Percentiles rank a stretch among this genome's conserved stretches.
These are phyloP conservation scores for Empidonax alnorum DNA, from an alignment of 2,113 vertebrate genomes.

Conservation along the genomic window DNA sequence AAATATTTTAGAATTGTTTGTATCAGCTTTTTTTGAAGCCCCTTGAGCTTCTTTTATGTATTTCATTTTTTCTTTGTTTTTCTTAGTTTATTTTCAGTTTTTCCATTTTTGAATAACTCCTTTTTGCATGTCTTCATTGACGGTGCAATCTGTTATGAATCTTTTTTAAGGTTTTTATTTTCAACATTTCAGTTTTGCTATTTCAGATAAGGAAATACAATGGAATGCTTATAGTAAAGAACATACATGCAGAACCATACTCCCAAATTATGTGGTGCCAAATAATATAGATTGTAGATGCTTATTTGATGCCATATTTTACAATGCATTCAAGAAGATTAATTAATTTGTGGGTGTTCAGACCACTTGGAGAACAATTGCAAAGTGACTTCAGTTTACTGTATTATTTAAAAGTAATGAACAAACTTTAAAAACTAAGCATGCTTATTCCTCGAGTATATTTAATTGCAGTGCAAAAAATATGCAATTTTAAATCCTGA, in stretches of 20 bases:
- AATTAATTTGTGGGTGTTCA: neutral
- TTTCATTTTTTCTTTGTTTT: conserved; percentile 52
- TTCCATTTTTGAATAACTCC: neutral
- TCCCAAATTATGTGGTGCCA: neutral
- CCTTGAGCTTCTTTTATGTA: conserved; percentile 67
- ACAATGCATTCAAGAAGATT: neutral
- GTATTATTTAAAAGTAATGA: neutral
- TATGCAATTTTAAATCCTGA: neutral
- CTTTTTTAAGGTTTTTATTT: conserved; percentile 44
- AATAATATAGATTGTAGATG: neutral
- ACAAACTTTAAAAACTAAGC: neutral
- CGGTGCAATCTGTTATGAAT: conserved; percentile 27
- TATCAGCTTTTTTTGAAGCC: conserved; percentile 73
- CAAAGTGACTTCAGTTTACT: neutral
- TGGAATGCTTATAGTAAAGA: neutral
- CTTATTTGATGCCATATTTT: neutral
- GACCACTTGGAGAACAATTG: neutral
- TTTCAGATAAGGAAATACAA: conserved; percentile 32
- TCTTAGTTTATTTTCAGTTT: conserved; percentile 64
- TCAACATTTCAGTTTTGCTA: conserved; percentile 57
- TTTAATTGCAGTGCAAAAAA: neutral
- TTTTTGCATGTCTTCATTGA: conserved; percentile 81
- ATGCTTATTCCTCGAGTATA: neutral
- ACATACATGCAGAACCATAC: neutral
- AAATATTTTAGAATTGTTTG: conserved; percentile 85